Base-by-base conservation (phyloP, 2,888 invertebrate species). In the Microctonus brassicae region DNA sequence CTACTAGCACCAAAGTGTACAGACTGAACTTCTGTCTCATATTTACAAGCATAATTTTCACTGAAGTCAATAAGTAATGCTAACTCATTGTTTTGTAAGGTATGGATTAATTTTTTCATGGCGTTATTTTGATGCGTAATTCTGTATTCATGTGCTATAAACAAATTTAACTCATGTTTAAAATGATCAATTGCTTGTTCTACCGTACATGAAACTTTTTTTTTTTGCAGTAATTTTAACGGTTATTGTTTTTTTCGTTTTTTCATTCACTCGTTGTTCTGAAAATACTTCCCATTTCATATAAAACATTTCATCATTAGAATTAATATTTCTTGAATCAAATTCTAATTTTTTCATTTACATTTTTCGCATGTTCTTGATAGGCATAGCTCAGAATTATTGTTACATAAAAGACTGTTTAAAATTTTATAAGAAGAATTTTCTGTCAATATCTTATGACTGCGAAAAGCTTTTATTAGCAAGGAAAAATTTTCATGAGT, bases 41-140 rank as follows among this genome's bases (percentile, higher is more conserved):
- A 77, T 62, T 75, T 75, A 39, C 74, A 74, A 7, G 69, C 60
- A 63, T 69, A 74, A 64, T 75, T 76, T 63, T 75, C 70, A 69
- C 69, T 73, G 55, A 73, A 76, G 61, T 77, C 74, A 17, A 75
- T 73, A 10, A 73, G 61, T 20, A 74, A 11, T 65, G 39, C 72
- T 26, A 73, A 53, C 39, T 71, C 70, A 65, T 70, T 60, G 39
- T 22, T 39, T 29, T 29, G 33, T 36, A 64, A 11, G 47, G 26
- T 26, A 13, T 53, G 24, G 33, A 17, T 39, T 4, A 73, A 57
- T 55, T 47, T 70, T 68, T 67, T 70, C 13, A 39, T 64, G 20
- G 36, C 13, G 11, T 29, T 34, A 33, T 71, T 70, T 63, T 73
- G 70, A 47, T 73, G 64, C 33, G 33, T 36, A 64, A 63, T 70